These are phyloP conservation scores for Drosophila malerkotliana DNA, from an alignment of 1,140 invertebrate genomes.

Conservation along the genomic window DNA sequence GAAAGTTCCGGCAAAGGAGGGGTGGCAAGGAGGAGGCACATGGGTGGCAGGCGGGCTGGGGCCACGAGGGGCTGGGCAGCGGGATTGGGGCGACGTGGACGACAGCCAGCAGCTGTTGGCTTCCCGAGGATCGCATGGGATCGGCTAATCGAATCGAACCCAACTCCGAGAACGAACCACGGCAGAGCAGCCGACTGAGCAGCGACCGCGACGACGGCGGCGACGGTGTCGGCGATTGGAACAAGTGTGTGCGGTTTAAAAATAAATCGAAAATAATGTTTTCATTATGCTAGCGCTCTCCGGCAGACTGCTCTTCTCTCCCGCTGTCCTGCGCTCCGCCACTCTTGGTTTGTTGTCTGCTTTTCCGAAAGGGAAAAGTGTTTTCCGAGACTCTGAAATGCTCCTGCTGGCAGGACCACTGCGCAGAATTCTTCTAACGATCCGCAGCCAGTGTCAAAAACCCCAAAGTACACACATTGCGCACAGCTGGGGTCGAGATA, in stretches of 20 bases:
- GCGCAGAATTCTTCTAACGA: slow-evolving; percentile 75
- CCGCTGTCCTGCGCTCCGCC: not conserved
- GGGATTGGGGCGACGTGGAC: slow-evolving; percentile 18
- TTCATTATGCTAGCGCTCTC: slow-evolving; percentile 57
- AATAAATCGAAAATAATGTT: slow-evolving; percentile 77
- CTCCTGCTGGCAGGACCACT: slow-evolving; percentile 63
- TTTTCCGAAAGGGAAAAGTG: slow-evolving; percentile 62
- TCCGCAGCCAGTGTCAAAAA: slow-evolving; percentile 75
- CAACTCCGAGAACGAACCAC: slow-evolving; percentile 34
- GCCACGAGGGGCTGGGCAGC: no score
- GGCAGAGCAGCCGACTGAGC: slow-evolving; percentile 1
- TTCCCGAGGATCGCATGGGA: slow-evolving; percentile 52
- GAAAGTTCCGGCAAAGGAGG: slow-evolving; percentile 13
- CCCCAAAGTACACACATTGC: slow-evolving; percentile 38
- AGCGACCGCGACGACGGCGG: slow-evolving; percentile 18
- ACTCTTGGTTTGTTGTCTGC: not conserved
- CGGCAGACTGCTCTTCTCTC: not conserved
- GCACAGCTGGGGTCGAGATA: not conserved
- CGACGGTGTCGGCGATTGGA: slow-evolving; percentile 60
- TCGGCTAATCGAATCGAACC: slow-evolving; percentile 17
- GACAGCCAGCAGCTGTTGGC: slow-evolving; percentile 68
- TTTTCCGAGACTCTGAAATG: slow-evolving; percentile 7
- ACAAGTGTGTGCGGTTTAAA: slow-evolving; percentile 80
- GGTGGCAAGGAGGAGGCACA: not conserved
- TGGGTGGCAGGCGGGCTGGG: no score